Evolutionary conservation across 2,113 vertebrate genomes (phyloP).

Genomic region (Theristicus caerulescens): DNA sequence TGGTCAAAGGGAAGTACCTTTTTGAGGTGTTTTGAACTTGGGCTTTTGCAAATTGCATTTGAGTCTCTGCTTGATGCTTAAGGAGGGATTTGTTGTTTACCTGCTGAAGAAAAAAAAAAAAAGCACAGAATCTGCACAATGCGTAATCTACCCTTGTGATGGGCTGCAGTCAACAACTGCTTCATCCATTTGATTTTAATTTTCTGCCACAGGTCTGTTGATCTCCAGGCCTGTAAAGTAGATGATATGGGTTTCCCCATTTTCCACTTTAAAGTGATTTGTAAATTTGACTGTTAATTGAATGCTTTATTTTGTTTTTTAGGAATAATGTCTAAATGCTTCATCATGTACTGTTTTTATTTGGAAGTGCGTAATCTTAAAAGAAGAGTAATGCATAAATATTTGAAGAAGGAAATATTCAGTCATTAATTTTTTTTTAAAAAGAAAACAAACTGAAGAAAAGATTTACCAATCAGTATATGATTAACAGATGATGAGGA

Average conservation of each 20-base stretch:
- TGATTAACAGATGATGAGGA: neutral
- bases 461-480: neutral
- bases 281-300: neutral
- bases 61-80: neutral
- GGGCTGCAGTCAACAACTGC: neutral
- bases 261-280: neutral
- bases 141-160: neutral
- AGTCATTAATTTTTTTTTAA: neutral
- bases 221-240: neutral
- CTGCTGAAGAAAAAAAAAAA: neutral
- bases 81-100: neutral
- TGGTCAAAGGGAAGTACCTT: neutral
- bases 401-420: neutral
- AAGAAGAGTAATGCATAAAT: neutral
- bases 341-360: neutral
- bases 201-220: neutral
- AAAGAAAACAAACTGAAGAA: neutral
- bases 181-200: neutral
- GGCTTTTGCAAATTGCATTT: neutral
- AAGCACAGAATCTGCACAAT: neutral
- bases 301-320: neutral
- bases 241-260: neutral
- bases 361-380: neutral
- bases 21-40: neutral
- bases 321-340: neutral